Percentiles rank a stretch among this genome's conserved stretches.
Conservation (phyloP, 2,888 invertebrate species). For the Aspidiotus destructor region DNA sequence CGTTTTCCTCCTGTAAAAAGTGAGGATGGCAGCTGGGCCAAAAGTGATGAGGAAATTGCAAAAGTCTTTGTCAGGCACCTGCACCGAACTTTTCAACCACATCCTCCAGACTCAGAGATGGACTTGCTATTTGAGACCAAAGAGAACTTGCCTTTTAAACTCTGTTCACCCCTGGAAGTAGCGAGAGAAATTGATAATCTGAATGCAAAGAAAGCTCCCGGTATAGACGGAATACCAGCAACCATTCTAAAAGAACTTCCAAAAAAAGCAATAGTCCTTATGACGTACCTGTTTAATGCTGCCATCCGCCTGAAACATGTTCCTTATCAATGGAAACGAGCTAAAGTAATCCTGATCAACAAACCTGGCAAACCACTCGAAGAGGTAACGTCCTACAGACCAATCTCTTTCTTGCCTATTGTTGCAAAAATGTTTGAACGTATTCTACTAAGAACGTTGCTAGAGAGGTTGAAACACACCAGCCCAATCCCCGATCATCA, state of each 20-base stretch:
- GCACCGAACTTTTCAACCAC: constrained; percentile 35
- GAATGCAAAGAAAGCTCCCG: constrained; percentile 35
- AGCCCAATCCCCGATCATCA: no score
- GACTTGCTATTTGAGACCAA: not conserved
- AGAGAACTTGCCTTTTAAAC: not conserved
- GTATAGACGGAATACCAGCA: constrained; percentile 35
- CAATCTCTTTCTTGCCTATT: no score
- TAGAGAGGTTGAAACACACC: no score
- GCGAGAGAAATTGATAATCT: not conserved
- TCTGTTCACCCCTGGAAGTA: not conserved
- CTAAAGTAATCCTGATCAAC: constrained; percentile 21
- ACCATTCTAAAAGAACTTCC: constrained; percentile 37
- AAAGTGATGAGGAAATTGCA: constrained; percentile 36
- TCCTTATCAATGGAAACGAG: constrained; percentile 37
- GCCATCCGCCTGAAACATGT: constrained; percentile 35
- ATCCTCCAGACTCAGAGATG: constrained; percentile 1
- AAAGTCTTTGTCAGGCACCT: constrained; percentile 36
- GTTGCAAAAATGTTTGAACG: no score
- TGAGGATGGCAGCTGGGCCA: constrained; percentile 36
- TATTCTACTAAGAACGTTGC: no score
- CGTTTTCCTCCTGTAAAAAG: constrained; percentile 34
- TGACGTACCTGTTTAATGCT: constrained; percentile 37
- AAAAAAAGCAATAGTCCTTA: constrained; percentile 35
- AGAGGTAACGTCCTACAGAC: no score
- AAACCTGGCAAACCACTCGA: constrained; percentile 16